A percentile compares a stretch with the other conserved stretches of the same genome.
phyloP scores from a whole-genome alignment of 2,797 vertebrate genomes.

The Cichlasoma orientale region DNA sequence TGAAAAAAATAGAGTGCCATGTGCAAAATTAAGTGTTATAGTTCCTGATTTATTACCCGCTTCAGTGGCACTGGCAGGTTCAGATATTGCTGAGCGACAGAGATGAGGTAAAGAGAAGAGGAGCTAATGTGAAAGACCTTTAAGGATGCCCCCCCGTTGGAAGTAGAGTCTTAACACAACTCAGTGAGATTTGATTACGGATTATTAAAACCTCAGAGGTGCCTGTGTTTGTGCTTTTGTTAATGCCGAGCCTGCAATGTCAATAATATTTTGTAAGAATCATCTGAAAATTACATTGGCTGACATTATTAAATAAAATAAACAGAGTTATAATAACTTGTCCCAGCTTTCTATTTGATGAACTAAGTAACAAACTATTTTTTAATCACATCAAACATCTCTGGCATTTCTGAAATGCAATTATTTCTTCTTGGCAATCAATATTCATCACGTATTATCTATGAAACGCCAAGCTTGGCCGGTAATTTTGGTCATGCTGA shows the following conservation, averaged over 20 bases:
- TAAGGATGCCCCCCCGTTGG: slow-evolving; percentile 41
- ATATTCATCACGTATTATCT: not conserved
- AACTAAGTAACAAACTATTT: not conserved
- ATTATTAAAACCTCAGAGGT: slow-evolving; percentile 36
- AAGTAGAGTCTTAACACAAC: slow-evolving; percentile 45
- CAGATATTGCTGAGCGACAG: slow-evolving; percentile 47
- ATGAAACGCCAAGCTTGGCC: not conserved
- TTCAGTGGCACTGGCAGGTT: slow-evolving; percentile 53
- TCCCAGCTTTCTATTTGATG: not conserved
- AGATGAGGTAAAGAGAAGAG: not conserved
- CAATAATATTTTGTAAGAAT: slow-evolving; percentile 1
- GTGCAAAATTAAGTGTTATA: slow-evolving; percentile 52
- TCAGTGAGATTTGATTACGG: not conserved
- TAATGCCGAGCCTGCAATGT: not conserved
- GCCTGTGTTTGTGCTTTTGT: not conserved
- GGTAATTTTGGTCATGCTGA: not conserved
- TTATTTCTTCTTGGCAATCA: not conserved
- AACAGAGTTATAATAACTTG: not conserved
- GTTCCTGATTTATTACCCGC: slow-evolving; percentile 69
- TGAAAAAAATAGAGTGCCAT: slow-evolving; percentile 12
- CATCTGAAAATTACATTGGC: not conserved
- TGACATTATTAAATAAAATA: not conserved
- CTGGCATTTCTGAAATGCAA: not conserved
- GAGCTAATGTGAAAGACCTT: slow-evolving; percentile 34
- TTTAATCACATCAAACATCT: not conserved